phyloP scores from a whole-genome alignment of 2,888 invertebrate species.

The Perdita meconis region DNA sequence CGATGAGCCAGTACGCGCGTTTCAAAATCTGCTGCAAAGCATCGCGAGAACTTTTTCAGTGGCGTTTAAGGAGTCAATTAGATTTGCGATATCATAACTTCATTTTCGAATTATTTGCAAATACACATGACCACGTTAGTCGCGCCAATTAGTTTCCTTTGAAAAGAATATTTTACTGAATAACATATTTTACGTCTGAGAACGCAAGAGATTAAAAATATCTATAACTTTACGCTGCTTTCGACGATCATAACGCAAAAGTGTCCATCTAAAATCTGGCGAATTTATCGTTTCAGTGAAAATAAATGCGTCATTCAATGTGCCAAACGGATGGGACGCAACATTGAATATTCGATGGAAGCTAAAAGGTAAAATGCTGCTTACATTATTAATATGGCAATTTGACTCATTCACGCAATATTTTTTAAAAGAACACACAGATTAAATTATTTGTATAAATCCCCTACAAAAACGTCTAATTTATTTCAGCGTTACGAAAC shows the following conservation, averaged over 20 bases:
- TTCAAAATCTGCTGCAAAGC: too few relatives aligned
- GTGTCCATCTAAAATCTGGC: constrained; percentile 15
- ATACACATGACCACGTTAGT: too few relatives aligned
- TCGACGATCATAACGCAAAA: background rate
- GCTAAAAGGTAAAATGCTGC: constrained; percentile 52
- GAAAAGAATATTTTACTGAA: too few relatives aligned
- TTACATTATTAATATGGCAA: constrained; percentile 47
- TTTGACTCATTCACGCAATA: background rate
- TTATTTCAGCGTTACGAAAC: too few relatives aligned
- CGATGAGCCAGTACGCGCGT: background rate
- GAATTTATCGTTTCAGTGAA: constrained; percentile 44
- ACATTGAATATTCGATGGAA: constrained; percentile 58
- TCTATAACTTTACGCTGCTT: background rate
- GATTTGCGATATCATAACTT: too few relatives aligned
- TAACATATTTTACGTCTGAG: too few relatives aligned
- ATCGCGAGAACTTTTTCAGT: too few relatives aligned
- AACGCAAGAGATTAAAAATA: too few relatives aligned
- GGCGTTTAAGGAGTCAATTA: too few relatives aligned
- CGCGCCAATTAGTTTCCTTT: too few relatives aligned
- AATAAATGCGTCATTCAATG: constrained; percentile 55
- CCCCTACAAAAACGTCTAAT: too few relatives aligned
- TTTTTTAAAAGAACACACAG: constrained; percentile 39
- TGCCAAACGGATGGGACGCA: constrained; percentile 16
- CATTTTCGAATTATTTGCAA: too few relatives aligned
- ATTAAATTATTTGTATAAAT: constrained; percentile 53